These are phyloP conservation scores for Decapterus maruadsi DNA, from an alignment of 2,797 vertebrate species.

Conservation along the genomic window DNA sequence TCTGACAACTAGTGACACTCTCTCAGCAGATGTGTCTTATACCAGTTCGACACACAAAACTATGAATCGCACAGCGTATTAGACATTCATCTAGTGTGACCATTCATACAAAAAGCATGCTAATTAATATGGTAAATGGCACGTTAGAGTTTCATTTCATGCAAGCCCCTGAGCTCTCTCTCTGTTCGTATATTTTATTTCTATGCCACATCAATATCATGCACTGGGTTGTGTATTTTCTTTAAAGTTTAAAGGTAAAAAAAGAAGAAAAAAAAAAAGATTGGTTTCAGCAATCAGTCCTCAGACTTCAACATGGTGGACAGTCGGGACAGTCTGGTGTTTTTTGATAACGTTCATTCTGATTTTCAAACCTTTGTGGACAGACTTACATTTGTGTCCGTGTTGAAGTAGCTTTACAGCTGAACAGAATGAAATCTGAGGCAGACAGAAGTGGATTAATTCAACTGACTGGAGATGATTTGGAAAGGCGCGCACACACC, in stretches of 20 bases:
- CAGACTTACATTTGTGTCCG: background rate
- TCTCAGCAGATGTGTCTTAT: constrained; percentile 48
- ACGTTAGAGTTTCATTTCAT: constrained; percentile 6
- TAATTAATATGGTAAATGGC: background rate
- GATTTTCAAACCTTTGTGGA: background rate
- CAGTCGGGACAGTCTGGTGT: background rate
- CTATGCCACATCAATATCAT: background rate
- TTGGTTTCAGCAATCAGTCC: background rate
- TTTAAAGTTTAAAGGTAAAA: background rate
- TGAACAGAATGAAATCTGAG: background rate
- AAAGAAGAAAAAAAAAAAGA: background rate
- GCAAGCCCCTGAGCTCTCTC: background rate
- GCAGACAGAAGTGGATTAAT: background rate
- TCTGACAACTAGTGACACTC: constrained; percentile 63
- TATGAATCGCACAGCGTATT: constrained; percentile 30
- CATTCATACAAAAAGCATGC: constrained; percentile 23
- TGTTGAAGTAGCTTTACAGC: background rate
- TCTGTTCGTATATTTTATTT: background rate
- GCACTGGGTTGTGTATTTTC: background rate
- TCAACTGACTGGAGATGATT: too few relatives aligned
- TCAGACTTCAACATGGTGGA: background rate
- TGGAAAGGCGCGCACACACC: too few relatives aligned
- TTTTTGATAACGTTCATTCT: background rate
- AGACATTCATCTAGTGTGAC: constrained; percentile 20
- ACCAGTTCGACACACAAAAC: constrained; percentile 38